Evolutionary conservation across 1,140 invertebrate species (phyloP).

Genomic region (Brachionus plicatilis): DNA sequence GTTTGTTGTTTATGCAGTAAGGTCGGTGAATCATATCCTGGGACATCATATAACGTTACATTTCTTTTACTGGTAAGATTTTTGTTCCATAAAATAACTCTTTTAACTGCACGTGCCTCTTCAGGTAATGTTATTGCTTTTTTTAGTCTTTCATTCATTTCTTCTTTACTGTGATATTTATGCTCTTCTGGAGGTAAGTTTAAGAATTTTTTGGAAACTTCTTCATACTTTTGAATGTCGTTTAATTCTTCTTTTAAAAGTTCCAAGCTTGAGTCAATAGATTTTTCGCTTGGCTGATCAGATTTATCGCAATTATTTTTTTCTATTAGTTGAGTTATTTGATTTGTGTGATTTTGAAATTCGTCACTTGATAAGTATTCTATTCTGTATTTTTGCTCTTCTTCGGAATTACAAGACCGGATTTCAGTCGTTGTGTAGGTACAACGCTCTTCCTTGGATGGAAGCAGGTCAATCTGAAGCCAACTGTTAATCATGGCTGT

Average conservation of each 20-base stretch:
- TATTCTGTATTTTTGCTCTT: not conserved
- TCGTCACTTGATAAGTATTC: not conserved
- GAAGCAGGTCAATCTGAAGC: not conserved
- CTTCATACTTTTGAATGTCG: not conserved
- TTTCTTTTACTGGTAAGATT: not conserved
- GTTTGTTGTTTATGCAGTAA: not conserved
- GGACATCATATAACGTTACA: not conserved
- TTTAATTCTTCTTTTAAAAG: not conserved
- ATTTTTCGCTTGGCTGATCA: not conserved
- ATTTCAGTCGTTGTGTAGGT: not conserved
- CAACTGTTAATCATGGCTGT: not conserved
- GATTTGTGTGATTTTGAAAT: not conserved
- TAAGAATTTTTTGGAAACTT: not conserved
- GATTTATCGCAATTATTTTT: not conserved
- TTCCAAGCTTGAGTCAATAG: not conserved
- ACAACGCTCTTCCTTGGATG: not conserved
- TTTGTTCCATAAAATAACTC: not conserved
- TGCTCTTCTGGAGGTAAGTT: not conserved
- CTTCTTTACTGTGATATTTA: not conserved
- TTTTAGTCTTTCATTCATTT: not conserved
- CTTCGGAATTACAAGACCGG: not conserved
- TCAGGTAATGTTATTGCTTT: not conserved
- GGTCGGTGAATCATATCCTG: not conserved
- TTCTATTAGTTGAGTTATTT: not conserved
- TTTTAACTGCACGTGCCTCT: not conserved